Base-by-base conservation (phyloP, 2,888 invertebrate species). In the Athalia rosae region DNA sequence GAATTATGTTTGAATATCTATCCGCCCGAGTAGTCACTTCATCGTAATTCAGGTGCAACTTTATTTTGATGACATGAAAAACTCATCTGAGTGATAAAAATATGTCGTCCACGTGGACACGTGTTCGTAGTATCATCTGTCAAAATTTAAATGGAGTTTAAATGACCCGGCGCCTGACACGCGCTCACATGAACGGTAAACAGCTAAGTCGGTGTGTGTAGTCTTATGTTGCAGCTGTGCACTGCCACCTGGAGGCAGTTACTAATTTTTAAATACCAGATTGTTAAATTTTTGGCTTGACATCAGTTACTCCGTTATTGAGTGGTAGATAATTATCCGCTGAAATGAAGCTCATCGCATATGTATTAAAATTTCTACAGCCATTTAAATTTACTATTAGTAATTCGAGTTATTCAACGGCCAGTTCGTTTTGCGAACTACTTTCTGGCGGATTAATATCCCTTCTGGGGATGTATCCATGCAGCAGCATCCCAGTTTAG, bases 81-180 rank as follows among this genome's bases (percentile, higher is more conserved):
- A 28, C 28, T 28, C 28, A 28, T 28, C 28, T 28, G 28, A 41
- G 47, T 58, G 28, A 45, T 58, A 71, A 71, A 71, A 71, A 11
- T 11, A 43, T 71, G 45, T 71, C 58, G 13, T 15, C 45, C 7
- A 45, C 15, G 58, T 9, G 45, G 28, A 62, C 77, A 73, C 73
- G 77, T 77, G 73, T 63, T 28, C 71, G 62, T 53, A 73, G 77
- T 61, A 73, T 43, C 61, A 59, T 53, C 56, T 83, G 86, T 87
- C 86, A 86, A 86, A 85, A 85, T 87, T 87, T 86, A 87, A 87
- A 87, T 87, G 85, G 84, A 85, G 61, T 74, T 74, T 74, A 74
- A 74, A 74, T 74, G 74, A 74, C 82, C 82, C 84, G 85, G 85
- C 28, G 28, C 81, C 80, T 79, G 78, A 79, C 82, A 77, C 81